Percentiles rank a stretch among this genome's conserved stretches.
These are phyloP conservation scores for Heliothis subflexa DNA, from an alignment of 1,140 invertebrate species.

Conservation along the genomic window DNA sequence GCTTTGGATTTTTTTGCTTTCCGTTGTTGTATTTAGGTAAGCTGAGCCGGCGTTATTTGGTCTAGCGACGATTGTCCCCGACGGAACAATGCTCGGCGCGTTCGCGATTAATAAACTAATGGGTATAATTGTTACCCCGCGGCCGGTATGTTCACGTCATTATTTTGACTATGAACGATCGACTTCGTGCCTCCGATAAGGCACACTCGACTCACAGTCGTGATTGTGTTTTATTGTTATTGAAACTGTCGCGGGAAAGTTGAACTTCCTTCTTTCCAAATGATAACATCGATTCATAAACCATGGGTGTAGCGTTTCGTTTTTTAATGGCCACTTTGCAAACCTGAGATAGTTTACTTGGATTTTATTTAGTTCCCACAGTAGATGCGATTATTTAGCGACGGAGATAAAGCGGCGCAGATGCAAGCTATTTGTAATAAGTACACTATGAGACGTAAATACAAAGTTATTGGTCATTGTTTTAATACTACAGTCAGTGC, in stretches of 20 bases:
- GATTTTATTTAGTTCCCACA: conserved; percentile 6
- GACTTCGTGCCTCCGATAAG: conserved; percentile 78
- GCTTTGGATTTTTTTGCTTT: conserved; percentile 55
- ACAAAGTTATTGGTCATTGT: conserved; percentile 83
- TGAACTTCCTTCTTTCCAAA: conserved; percentile 65
- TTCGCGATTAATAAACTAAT: conserved; percentile 82
- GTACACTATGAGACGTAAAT: conserved; percentile 75
- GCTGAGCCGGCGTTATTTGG: conserved; percentile 75
- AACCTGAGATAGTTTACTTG: not conserved
- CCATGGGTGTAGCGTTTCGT: not conserved
- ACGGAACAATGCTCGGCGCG: conserved; percentile 76
- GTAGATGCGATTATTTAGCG: conserved; percentile 18
- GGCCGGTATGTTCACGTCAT: conserved; percentile 57
- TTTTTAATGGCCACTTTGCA: not conserved
- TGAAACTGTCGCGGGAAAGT: conserved; percentile 58
- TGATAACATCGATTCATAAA: conserved; percentile 54
- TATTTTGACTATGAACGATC: conserved; percentile 82
- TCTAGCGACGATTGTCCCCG: conserved; percentile 80
- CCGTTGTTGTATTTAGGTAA: conserved; percentile 64
- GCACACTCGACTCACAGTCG: conserved; percentile 64
- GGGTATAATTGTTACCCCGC: conserved; percentile 72
- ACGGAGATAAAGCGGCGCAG: conserved; percentile 27
- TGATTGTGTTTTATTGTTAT: conserved; percentile 75
- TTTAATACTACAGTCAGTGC: conserved; percentile 74
- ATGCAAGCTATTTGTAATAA: conserved; percentile 59